Evolutionary conservation across 2,113 vertebrate species (phyloP).

Genomic region (Tyto alba): DNA sequence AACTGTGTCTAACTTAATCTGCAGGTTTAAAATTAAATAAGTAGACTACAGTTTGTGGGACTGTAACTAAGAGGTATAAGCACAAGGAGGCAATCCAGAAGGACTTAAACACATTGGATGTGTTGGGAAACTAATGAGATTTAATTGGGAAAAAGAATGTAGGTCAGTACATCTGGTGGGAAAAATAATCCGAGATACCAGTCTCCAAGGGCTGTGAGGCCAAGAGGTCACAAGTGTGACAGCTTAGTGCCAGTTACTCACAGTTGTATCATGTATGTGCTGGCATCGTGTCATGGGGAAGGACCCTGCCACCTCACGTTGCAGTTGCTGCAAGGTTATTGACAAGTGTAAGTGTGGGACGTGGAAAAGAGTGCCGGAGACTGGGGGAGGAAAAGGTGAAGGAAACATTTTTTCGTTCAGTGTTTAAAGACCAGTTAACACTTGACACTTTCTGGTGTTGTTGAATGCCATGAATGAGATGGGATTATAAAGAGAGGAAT

Average conservation of each 20-base stretch:
- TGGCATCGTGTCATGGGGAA: fast-evolving
- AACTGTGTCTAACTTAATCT: neutral
- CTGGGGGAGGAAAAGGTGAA: neutral
- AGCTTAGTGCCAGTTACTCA: neutral
- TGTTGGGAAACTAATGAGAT: neutral
- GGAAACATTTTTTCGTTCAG: fast-evolving
- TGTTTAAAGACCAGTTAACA: neutral
- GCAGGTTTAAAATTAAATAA: neutral
- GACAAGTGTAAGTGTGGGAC: neutral
- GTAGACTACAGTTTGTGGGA: neutral
- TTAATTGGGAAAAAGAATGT: neutral
- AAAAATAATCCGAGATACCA: neutral
- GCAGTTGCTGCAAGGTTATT: neutral
- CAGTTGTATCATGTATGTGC: neutral
- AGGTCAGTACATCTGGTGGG: neutral
- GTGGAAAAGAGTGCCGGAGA: neutral
- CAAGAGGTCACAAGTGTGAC: neutral
- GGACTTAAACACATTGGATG: neutral
- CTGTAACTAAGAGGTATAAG: neutral
- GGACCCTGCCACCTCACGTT: neutral
- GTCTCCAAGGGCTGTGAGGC: neutral
- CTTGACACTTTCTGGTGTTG: neutral
- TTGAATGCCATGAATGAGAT: neutral
- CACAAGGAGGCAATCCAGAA: neutral
- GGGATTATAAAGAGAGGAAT: neutral